Evolutionary conservation across 2,797 vertebrate species (phyloP), one percentile per base, ranked within the genome.

Genomic region (Chelon auratus): DNA sequence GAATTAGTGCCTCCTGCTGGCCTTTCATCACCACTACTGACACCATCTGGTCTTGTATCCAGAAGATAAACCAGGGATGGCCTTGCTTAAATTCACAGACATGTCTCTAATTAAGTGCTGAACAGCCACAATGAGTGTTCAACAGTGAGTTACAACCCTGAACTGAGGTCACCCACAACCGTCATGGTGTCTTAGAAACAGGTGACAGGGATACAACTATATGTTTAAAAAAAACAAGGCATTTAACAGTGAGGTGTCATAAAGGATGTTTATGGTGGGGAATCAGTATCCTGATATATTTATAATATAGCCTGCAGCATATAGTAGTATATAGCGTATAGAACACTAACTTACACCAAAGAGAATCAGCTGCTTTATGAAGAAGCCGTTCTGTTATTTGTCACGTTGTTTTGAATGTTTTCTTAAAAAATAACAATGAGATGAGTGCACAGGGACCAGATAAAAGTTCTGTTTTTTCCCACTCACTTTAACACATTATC

Each of bases 1-100:
- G 80, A 84, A 78, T 86, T 82, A 84, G 81, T 85, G 85, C 83
- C 83, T 87, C 85, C 83, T 90, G 85, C 74, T 73, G 81, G 87
- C 84, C 78, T 85, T 80, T 85, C 39, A 18, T 87, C 80, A 85
- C 86, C 79, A 82, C 72, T 85, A 69, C 70, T 85, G 61, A 89
- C 78, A 82, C 85, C 85, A 86, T 89, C 86, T 91, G 87, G 50
- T 84, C 73, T 45, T 33, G 69, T 52, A 1, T 74, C 71, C 76
- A 67, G 78, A 75, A 82, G 83, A 82, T 85, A 86, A 87, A 86
- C 66, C 78, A 50, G 62, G 60, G 74, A 77, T 55, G 68, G 80
- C 68, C 68, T 82, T 20, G 9, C 70, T 80, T 70, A 76, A 75
- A 75, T 82, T 75, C 6, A 61, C 61, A 66, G 81, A 59, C 63